These are phyloP conservation scores for Drosophila kepulauana DNA, from an alignment of 1,140 invertebrate genomes.

Conservation along the genomic window DNA sequence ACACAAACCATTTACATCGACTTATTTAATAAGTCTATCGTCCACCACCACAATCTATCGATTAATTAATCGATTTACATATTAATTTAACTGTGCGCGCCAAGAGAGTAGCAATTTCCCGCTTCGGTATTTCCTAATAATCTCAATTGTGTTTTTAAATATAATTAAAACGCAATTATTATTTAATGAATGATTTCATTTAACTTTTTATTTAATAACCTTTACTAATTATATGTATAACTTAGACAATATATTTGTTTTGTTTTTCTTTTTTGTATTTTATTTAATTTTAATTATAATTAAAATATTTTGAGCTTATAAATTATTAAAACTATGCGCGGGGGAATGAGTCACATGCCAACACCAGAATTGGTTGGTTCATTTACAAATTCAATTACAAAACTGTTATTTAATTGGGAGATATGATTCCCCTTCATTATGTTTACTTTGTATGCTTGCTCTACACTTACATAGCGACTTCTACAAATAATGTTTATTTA, in stretches of 20 bases:
- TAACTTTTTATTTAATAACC: constrained; percentile 76
- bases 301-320: constrained; percentile 80
- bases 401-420: constrained; percentile 35
- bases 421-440: constrained; percentile 5
- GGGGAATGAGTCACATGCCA: constrained; percentile 60
- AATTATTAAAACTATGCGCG: constrained; percentile 78
- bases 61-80: not conserved
- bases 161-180: constrained; percentile 4
- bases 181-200: constrained; percentile 48
- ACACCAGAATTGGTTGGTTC: constrained; percentile 38
- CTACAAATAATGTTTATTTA: constrained; percentile 35
- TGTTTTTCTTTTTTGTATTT: constrained; percentile 37
- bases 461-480: constrained; percentile 61
- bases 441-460: constrained; percentile 36
- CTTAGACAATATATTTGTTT: constrained; percentile 56
- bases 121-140: not conserved
- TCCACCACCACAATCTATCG: constrained; percentile 8
- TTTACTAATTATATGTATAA: constrained; percentile 79
- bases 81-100: not conserved
- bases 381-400: constrained; percentile 71
- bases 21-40: not conserved
- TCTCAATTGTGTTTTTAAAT: not conserved
- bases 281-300: constrained; percentile 61
- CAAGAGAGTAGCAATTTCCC: not conserved
- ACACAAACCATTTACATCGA: not conserved